Base-by-base conservation (phyloP, 2,888 invertebrate species). In the Pinctada fucata region DNA sequence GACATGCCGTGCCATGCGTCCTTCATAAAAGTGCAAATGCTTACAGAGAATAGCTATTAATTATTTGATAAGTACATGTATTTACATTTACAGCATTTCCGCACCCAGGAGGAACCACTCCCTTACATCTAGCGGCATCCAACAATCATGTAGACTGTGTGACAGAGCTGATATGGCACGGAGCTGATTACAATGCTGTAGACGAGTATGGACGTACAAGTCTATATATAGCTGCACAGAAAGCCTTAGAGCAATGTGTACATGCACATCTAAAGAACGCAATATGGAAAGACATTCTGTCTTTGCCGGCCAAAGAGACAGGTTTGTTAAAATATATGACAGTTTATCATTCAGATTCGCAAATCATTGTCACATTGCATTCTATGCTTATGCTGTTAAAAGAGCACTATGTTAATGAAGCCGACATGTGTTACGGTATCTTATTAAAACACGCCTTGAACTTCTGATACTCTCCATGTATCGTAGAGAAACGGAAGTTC, bases 111-210 rank as follows among this genome's bases (percentile, higher is more conserved):
- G 91, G 91, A 2, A 91, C 91, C 31, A 91, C 91, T 3, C 89
- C 92, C 2, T 85, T 92, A 8, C 92, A 91, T 78, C 84, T 92
- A 45, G 91, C 91, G 13, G 88, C 91, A 3, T 79, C 80, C 2
- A 85, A 88, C 71, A 90, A 90, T 82, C 90, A 91, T 80, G 74
- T 88, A 1, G 84, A 84, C 48, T 92, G 92, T 86, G 88, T 91
- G 0, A 86, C 82, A 63, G 86, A 89, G 73, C 86, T 92, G 50
- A 91, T 92, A 69, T 89, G 90, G 84, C 88, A 90, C 82, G 92
- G 92, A 2, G 91, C 91, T 2, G 92, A 92, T 79, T 92, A 91
- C 82, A 92, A 92, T 82, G 89, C 90, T 45, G 90, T 90, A 6
- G 91, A 92, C 83, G 91, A 90, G 76, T 78, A 84, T 51, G 89